phyloP scores from a whole-genome alignment of 1,140 invertebrate species.

The Aphelenchoides besseyi region DNA sequence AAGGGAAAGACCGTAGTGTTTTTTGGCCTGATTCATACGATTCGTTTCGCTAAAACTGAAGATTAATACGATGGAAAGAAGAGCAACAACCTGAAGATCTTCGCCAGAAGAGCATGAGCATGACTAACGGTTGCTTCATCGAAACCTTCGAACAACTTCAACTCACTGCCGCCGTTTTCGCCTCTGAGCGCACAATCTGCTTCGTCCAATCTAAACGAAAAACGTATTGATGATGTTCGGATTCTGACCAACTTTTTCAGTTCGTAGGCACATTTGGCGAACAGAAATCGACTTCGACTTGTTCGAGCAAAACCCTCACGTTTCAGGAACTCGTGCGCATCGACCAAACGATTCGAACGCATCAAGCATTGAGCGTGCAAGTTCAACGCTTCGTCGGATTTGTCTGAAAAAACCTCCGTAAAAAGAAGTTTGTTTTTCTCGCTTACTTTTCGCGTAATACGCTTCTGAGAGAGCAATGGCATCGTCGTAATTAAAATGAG shows the following conservation, averaged over 20 bases:
- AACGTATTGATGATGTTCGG: background rate
- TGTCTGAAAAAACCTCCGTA: conserved; percentile 5
- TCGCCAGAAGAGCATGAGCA: conserved; percentile 5
- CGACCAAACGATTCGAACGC: background rate
- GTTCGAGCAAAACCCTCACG: conserved; percentile 14
- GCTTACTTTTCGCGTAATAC: conserved; percentile 31
- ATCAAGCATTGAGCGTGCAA: conserved; percentile 18
- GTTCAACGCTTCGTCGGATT: conserved; percentile 12
- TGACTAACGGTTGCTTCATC: background rate
- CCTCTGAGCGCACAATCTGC: conserved; percentile 10
- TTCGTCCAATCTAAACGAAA: conserved; percentile 12
- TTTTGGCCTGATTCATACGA: conserved; percentile 6
- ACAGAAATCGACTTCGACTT: background rate
- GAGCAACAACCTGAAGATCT: conserved; percentile 7
- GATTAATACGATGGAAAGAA: background rate
- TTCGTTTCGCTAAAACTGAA: background rate
- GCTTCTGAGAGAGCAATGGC: conserved; percentile 38
- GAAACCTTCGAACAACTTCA: background rate
- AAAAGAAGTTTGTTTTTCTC: background rate
- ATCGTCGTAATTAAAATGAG: conserved; percentile 48
- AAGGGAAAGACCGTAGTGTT: background rate
- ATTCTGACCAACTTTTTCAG: conserved; percentile 14
- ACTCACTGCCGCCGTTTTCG: background rate
- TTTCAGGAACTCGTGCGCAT: conserved; percentile 15
- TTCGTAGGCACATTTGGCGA: conserved; percentile 9